Evolutionary conservation across 2,113 vertebrate species (phyloP).

Genomic region (Hippolais icterina): DNA sequence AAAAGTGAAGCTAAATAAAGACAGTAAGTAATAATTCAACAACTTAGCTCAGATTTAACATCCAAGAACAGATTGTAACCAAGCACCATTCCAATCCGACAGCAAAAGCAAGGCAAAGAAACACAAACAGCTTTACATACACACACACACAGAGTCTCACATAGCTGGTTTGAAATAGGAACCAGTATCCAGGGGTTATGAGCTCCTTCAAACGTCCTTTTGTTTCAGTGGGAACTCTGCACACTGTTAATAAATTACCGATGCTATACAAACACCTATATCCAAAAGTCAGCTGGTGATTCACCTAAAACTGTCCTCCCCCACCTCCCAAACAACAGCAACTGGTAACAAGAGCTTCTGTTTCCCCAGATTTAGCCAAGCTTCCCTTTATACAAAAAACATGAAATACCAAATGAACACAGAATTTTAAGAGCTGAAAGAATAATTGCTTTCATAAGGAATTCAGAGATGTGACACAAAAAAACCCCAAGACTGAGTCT

Average conservation of each 20-base stretch:
- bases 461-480: background rate
- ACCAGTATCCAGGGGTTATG: background rate
- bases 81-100: background rate
- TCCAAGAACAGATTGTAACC: background rate
- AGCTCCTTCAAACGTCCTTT: background rate
- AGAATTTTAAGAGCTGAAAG: background rate
- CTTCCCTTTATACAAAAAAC: background rate
- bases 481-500: background rate
- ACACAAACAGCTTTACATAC: background rate
- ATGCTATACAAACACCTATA: background rate
- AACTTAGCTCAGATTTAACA: background rate
- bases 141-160: background rate
- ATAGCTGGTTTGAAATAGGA: background rate
- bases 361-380: background rate
- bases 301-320: background rate
- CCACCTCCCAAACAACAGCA: background rate
- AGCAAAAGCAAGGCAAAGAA: conserved; percentile 15
- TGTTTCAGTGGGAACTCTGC: background rate
- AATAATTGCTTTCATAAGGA: background rate
- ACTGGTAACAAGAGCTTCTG: background rate
- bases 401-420: background rate
- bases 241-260: background rate
- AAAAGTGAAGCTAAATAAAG: conserved; percentile 6
- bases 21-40: background rate
- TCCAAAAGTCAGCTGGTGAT: background rate